Base-by-base conservation (phyloP, 2,888 invertebrate species). In the Scaptodrosophila latifasciaeformis region DNA sequence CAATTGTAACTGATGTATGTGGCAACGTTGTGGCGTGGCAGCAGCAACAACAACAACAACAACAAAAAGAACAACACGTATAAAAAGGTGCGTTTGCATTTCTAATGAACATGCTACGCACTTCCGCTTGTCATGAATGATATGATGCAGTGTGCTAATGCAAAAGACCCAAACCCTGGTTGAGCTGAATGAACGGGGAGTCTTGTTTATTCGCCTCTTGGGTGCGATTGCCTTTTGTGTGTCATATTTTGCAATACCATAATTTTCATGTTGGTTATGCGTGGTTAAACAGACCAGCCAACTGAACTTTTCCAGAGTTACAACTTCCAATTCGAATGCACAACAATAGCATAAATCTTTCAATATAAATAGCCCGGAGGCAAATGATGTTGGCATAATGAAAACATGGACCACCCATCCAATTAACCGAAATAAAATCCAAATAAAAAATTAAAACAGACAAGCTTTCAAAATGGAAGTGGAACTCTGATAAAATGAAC, bases 91-190 rank as follows among this genome's bases (percentile, higher is more conserved):
- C 81, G 82, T 82, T 82, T 81, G 82, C 81, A 81, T 81, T 81
- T 76, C 82, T 71, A 81, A 82, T 82, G 78, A 82, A 80, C 80
- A 81, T 74, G 82, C 82, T 82, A 81, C 81, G 81, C 81, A 81
- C 81, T 81, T 81, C 81, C 81, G 82, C 55, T 67, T 67, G 49
- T 64, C 66, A 77, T 75, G 80, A 80, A 65, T 75, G 78, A 81
- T 81, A 52, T 34, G n/a, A 13, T 34, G 40, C 24, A 10, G 18
- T 7, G 39, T 39, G 5, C 10, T 21, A 42, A 42, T n/a, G 47
- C 21, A 47, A 24, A 27, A 34, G 35, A 24, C 24, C 47, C 34
- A 21, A n/a, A n/a, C n/a, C n/a, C n/a, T n/a, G n/a, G n/a, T n/a
- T n/a, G n/a, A n/a, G n/a, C n/a, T 3, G 24, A 24, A 24, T 24